A percentile compares a stretch with the other conserved stretches of the same genome.
These are phyloP conservation scores for Zaprionus gabonicus DNA, from an alignment of 1,140 invertebrate genomes.

Conservation along the genomic window DNA sequence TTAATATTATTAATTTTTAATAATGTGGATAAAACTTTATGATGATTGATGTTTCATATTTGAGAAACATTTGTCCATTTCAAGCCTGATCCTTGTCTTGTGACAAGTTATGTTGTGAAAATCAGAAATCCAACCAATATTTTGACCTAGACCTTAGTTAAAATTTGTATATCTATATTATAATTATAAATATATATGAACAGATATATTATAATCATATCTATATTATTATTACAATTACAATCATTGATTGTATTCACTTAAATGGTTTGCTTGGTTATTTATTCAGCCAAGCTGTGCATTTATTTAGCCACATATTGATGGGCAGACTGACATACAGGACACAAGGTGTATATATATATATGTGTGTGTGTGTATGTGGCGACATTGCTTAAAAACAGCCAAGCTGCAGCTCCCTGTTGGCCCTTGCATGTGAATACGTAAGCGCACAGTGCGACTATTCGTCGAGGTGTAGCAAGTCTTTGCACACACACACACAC, in stretches of 20 bases:
- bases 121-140: too few relatives aligned
- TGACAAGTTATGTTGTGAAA: too few relatives aligned
- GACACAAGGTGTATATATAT: not conserved
- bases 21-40: too few relatives aligned
- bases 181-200: too few relatives aligned
- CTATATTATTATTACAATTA: not conserved
- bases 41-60: too few relatives aligned
- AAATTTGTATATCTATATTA: too few relatives aligned
- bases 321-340: slow-evolving; percentile 40
- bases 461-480: slow-evolving; percentile 62
- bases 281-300: slow-evolving; percentile 51
- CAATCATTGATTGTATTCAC: not conserved
- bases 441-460: slow-evolving; percentile 10
- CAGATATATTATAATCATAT: too few relatives aligned
- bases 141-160: too few relatives aligned
- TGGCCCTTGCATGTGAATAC: slow-evolving; percentile 25
- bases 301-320: slow-evolving; percentile 73
- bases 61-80: too few relatives aligned
- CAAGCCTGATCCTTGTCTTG: too few relatives aligned
- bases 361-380: not conserved
- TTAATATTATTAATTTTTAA: too few relatives aligned
- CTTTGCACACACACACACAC: slow-evolving; percentile 32
- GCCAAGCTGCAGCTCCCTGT: slow-evolving; percentile 42
- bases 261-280: not conserved
- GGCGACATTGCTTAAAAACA: slow-evolving; percentile 42